phyloP scores from a whole-genome alignment of 2,888 invertebrate genomes.

The Amaurobius ferox region DNA sequence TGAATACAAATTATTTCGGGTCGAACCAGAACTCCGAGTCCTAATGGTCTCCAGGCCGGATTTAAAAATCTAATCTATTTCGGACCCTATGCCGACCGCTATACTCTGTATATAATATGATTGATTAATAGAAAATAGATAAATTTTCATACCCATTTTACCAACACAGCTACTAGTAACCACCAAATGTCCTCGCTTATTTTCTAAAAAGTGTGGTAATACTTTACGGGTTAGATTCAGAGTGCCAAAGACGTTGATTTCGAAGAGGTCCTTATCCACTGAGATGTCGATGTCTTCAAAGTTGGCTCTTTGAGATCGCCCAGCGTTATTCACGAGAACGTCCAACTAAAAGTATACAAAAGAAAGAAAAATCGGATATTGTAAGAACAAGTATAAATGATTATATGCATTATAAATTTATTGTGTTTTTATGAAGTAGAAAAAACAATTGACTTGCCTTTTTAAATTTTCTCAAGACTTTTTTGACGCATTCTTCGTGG shows the following conservation, averaged over 20 bases:
- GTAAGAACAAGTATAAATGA: too few species aligned
- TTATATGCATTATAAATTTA: too few species aligned
- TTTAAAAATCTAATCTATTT: too few species aligned
- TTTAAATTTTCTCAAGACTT: constrained; percentile 84
- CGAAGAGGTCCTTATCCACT: constrained; percentile 86
- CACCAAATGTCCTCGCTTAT: constrained; percentile 83
- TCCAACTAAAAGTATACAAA: constrained; percentile 80
- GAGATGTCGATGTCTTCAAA: constrained; percentile 84
- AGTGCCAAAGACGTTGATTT: constrained; percentile 86
- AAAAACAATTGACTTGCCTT: constrained; percentile 24
- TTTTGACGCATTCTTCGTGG: constrained; percentile 82
- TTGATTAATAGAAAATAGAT: too few species aligned
- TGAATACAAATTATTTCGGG: too few species aligned
- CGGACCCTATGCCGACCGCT: too few species aligned
- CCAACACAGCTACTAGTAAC: constrained; percentile 87
- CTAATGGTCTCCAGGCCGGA: too few species aligned
- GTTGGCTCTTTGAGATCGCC: constrained; percentile 85
- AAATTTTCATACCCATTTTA: constrained; percentile 81
- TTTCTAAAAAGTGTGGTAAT: constrained; percentile 82
- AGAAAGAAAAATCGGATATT: too few species aligned
- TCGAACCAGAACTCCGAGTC: too few species aligned
- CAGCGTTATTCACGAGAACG: constrained; percentile 88
- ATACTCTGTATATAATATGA: too few species aligned
- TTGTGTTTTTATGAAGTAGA: too few species aligned
- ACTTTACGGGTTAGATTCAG: constrained; percentile 84